Evolutionary conservation across 2,888 invertebrate genomes (phyloP), one percentile per base, ranked within the genome.

Genomic region (Trilocha varians): DNA sequence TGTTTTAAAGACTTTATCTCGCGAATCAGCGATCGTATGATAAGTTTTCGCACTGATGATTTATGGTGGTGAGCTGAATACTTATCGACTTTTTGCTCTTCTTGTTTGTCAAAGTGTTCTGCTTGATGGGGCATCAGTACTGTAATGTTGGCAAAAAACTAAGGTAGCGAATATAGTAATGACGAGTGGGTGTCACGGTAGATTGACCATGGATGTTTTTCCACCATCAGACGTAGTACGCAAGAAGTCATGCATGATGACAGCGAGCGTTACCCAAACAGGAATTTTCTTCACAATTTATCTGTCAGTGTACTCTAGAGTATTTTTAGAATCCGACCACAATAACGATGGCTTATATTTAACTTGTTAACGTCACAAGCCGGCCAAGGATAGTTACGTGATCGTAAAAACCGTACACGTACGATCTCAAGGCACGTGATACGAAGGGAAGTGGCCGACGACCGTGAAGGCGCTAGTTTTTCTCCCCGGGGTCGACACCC

Each of bases 401-500:
- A 25, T 25, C 2, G 5, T 25, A 25, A 25, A 25, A 25, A 25
- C 25, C 25, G 25, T 25, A 25, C 25, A 25, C 25, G 25, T 25
- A 25, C 25, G 25, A 2, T 6, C 25, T 6, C 11, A 25, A 25
- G 38, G 41, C 41, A 42, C 41, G 41, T 42, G 41, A 33, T 42
- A 39, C 44, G 25, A 25, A 25, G 25, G 41, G 44, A 41, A 38
- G 44, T 39, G 44, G n/a, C 39, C 36, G 39, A 36, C 39, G 44
- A 41, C 44, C 44, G 44, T 44, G 44, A 44, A 44, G 41, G 37
- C 15, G 16, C 40, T 18, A 36, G 39, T 39, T 38, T 36, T 36
- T 25, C 36, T 41, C 44, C 41, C 45, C 34, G 42, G 45, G 8
- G 25, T 42, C 42, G 45, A 45, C 40, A 45, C 42, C 45, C 44